Base-by-base conservation (phyloP, 2,888 invertebrate genomes). In the Abrostola triplasia region DNA sequence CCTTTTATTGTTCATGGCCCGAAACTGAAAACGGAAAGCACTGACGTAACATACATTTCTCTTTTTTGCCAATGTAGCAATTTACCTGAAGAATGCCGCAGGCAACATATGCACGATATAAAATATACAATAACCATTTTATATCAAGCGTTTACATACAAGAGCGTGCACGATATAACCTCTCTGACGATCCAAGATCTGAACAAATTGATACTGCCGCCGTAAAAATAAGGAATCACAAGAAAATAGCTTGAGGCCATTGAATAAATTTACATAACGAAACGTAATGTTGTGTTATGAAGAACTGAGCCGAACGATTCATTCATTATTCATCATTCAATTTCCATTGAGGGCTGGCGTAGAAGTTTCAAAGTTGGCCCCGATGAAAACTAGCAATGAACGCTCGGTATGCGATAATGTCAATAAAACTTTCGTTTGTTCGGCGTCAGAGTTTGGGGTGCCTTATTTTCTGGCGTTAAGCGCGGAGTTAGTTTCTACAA, bases 261-360 rank as follows among this genome's bases (percentile, higher is more conserved):
- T 75, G 76, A 79, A 81, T 81, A 81, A 69, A 79, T 81, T 79
- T 77, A 62, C 73, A 73, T 76, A 69, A 65, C 41, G 10, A 44
- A 51, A 49, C 41, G 41, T 50, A 48, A 55, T 59, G 42, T 44
- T 44, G 44, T 10, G 49, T 24, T 50, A 13, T 44, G 53, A 12
- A 7, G 50, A 55, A 24, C 6, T 36, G 24, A 62, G 36, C 59
- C 51, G 36, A 13, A 6, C 13, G 13, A 40, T 13, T 62, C 42
- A 67, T 78, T 64, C 37, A 77, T 73, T 74, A 77, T 77, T 77
- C 75, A 71, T 75, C 54, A 37, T 52, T 54, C 11, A 44, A 59
- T 53, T 62, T 59, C 24, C 69, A 76, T 64, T 59, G 52, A 57
- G 38, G 49, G 42, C 36, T 59, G n/a, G 49, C 47, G 47, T 9